Evolutionary conservation across 2,113 vertebrate species (phyloP), one percentile per base, ranked within the genome.

Genomic region (Gymnarchus niloticus): DNA sequence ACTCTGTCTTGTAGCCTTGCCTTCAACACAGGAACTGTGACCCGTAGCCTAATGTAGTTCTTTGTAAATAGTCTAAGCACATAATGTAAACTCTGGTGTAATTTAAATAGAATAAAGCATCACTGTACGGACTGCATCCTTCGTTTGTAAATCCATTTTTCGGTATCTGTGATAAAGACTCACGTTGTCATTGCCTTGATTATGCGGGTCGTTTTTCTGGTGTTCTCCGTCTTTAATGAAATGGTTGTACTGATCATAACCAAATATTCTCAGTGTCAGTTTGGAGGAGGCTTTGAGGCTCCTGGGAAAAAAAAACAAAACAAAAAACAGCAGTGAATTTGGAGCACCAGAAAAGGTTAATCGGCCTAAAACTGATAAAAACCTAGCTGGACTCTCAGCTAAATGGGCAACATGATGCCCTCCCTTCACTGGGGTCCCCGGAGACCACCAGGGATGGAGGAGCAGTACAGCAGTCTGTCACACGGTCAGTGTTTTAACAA

Each of bases 71-170:
- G 80, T 82, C 90, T 88, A 84, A 90, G 88, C 87, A 87, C 86
- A 84, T 86, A 89, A 83, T 92, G 89, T 90, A 84, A 90, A 87
- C 88, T 57, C 56, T 92, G 88, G 86, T 88, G 87, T 90, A 88
- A 89, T 87, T 91, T 86, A 77, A 91, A 89, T 88, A 89, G 88
- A 92, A 92, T 93, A 93, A 94, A 92, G 88, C 85, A 19, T 51
- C 86, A 89, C 86, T 91, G 90, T 91, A 91, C 90, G 89, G 89
- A 92, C 87, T 91, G 90, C 90, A 89, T 59, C 76, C 33, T 7
- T 33, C 51, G 61, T 81, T 81, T 85, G 51, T 78, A 48, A 21
- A 85, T 61, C 37, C 54, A 21, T 85, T 81, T 56, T 57, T 49
- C 41, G 23, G 44, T 56, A 85, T 78, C 21, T 73, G 77, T 23